These are phyloP conservation scores for Apaloderma vittatum DNA, from an alignment of 2,113 vertebrate genomes.

Conservation along the genomic window DNA sequence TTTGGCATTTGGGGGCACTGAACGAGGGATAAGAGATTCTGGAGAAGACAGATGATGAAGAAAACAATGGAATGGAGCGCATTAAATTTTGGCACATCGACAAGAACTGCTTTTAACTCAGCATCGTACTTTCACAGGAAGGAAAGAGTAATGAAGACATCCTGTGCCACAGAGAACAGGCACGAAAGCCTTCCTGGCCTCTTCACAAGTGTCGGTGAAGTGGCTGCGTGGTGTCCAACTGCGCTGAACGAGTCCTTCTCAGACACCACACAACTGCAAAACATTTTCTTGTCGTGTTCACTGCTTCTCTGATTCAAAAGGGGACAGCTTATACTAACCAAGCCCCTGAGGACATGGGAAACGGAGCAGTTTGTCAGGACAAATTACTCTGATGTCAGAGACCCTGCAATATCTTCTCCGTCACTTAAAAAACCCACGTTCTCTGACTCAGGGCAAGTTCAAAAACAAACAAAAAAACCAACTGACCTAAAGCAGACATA, in stretches of 20 bases:
- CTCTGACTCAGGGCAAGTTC: background rate
- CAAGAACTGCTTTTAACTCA: background rate
- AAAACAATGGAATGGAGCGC: background rate
- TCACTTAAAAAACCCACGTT: background rate
- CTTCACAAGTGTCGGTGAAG: background rate
- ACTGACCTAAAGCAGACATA: background rate
- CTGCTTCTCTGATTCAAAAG: background rate
- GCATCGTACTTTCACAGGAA: background rate
- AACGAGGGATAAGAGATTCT: background rate
- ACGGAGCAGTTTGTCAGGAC: background rate
- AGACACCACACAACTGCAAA: background rate
- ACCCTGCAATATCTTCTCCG: background rate
- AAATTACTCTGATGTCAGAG: background rate
- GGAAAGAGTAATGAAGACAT: background rate
- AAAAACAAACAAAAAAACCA: background rate
- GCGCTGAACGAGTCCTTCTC: background rate
- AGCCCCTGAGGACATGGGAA: background rate
- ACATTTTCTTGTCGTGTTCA: background rate
- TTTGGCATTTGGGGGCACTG: background rate
- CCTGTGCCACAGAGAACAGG: background rate
- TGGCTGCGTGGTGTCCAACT: background rate
- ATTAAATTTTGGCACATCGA: background rate
- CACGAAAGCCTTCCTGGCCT: background rate
- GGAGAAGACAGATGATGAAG: background rate
- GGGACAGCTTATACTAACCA: background rate